Conservation (phyloP, 2,797 vertebrate species). For the Acanthurus tractus region DNA sequence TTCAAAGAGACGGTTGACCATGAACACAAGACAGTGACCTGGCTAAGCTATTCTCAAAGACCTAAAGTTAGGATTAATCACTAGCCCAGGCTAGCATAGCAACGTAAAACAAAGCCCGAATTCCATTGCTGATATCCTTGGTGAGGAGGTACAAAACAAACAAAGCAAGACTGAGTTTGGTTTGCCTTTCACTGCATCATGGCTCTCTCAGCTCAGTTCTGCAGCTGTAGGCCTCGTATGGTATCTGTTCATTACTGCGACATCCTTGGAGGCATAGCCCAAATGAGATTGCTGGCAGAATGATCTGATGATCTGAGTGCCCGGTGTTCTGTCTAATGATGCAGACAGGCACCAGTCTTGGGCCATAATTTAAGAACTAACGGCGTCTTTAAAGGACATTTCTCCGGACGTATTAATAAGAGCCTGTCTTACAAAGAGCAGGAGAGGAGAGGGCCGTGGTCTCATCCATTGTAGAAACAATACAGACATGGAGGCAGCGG, state of each 20-base stretch:
- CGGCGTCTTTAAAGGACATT: neutral
- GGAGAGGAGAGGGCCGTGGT: too few relatives aligned
- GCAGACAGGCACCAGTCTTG: conserved; percentile 1
- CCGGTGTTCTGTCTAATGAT: neutral
- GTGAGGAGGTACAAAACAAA: neutral
- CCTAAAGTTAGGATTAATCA: too few relatives aligned
- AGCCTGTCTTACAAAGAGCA: neutral
- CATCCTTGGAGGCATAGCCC: neutral
- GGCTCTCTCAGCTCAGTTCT: neutral
- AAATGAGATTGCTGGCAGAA: neutral
- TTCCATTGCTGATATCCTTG: neutral
- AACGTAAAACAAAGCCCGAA: neutral
- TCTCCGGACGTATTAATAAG: neutral
- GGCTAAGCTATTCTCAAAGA: too few relatives aligned
- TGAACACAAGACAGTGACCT: too few relatives aligned
- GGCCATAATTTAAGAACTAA: neutral
- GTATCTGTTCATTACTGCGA: conserved; percentile 4
- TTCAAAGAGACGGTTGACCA: too few relatives aligned
- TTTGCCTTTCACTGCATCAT: neutral
- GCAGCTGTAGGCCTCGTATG: neutral
- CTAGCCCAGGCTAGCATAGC: too few relatives aligned
- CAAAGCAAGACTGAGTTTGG: neutral
- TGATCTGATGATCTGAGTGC: neutral
- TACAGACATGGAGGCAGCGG: too few relatives aligned
- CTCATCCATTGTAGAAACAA: too few relatives aligned